These are phyloP conservation scores for Erynnis tages DNA, from an alignment of 2,888 invertebrate genomes.

Conservation along the genomic window DNA sequence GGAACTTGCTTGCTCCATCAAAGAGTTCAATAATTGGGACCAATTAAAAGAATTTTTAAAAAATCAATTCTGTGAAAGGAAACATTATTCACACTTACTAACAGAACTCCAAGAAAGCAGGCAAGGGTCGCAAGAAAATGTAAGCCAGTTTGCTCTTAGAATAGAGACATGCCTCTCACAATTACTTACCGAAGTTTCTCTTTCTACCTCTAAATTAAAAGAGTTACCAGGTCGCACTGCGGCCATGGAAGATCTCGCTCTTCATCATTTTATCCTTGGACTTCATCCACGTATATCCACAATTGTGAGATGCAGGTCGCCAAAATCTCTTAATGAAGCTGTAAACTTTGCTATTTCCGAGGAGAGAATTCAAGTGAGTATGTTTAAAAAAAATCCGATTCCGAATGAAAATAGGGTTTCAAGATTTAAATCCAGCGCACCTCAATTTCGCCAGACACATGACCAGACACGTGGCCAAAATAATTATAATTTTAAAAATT, in stretches of 20 bases:
- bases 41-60: slow-evolving; percentile 36
- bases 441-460: not conserved
- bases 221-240: not conserved
- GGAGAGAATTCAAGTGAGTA: slow-evolving; percentile 17
- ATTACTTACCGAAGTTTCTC: not conserved
- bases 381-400: not conserved
- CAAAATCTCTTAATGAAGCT: slow-evolving; percentile 13
- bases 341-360: slow-evolving; percentile 11
- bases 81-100: slow-evolving; percentile 7
- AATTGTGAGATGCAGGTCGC: slow-evolving; percentile 17
- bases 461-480: not conserved
- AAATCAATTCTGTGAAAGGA: slow-evolving; percentile 2
- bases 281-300: slow-evolving; percentile 13
- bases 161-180: slow-evolving; percentile 14
- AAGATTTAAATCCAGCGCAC: not conserved
- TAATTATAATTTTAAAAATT: not conserved
- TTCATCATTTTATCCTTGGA: not conserved
- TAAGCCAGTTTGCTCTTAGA: not conserved
- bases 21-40: slow-evolving; percentile 34
- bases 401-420: slow-evolving; percentile 2
- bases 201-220: not conserved
- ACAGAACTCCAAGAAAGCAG: slow-evolving; percentile 2
- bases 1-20: slow-evolving; percentile 36
- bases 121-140: not conserved
- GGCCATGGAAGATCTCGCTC: not conserved